Evolutionary conservation across 2,888 invertebrate genomes (phyloP).

Genomic region (Hyppa rectilinea): DNA sequence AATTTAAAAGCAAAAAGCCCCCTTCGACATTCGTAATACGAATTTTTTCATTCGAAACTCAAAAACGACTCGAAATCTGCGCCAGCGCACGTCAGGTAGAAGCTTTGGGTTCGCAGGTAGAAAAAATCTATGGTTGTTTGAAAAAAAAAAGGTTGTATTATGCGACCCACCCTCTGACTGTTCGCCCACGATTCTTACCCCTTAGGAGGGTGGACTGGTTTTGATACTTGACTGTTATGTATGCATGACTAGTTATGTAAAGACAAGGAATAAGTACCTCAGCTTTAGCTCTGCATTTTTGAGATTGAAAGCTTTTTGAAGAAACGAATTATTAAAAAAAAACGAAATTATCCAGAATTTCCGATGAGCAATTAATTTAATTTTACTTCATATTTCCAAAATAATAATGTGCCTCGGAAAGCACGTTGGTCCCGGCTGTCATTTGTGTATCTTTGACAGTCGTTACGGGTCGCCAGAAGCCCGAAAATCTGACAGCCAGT

Average conservation of each 20-base stretch:
- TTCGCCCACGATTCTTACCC: conserved; percentile 83
- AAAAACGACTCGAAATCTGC: conserved; percentile 85
- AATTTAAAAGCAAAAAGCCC: conserved; percentile 84
- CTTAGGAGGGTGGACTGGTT: conserved; percentile 15
- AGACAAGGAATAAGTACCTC: too few species aligned
- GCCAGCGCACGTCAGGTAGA: conserved; percentile 85
- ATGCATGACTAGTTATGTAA: too few species aligned
- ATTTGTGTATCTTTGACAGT: too few species aligned
- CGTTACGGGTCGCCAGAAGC: too few species aligned
- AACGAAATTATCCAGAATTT: too few species aligned
- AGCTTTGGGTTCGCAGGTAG: conserved; percentile 88
- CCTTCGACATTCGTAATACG: conserved; percentile 73
- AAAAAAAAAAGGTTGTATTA: conserved; percentile 87
- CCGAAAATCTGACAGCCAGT: too few species aligned
- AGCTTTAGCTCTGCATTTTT: too few species aligned
- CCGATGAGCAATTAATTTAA: too few species aligned
- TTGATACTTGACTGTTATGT: conserved; percentile 46
- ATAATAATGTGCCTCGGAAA: too few species aligned
- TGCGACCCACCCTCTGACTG: conserved; percentile 86
- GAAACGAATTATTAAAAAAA: too few species aligned
- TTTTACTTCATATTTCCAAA: too few species aligned
- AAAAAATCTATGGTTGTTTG: conserved; percentile 85
- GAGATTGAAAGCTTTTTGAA: not conserved
- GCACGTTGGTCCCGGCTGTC: too few species aligned
- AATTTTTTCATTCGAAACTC: conserved; percentile 78